Base-by-base conservation (phyloP, 2,888 invertebrate genomes). In the Glyphotaelius pellucidus region DNA sequence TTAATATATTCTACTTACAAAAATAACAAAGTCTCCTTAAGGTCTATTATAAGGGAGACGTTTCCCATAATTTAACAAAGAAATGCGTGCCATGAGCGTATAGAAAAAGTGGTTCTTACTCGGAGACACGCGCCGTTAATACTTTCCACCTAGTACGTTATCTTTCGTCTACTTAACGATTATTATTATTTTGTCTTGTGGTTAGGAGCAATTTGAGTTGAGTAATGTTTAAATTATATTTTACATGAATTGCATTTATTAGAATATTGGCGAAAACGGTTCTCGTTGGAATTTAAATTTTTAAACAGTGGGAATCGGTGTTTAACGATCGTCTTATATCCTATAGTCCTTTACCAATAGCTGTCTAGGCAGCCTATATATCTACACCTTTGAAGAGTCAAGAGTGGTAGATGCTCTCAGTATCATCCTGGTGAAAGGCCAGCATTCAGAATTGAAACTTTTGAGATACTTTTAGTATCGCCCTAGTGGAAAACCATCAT, bases 1-100 rank as follows among this genome's bases (percentile, higher is more conserved):
- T n/a, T 67, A 25, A 67, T 47, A 47, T 47, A 47, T 32, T 38
- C 83, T 25, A 83, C 32, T 83, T 83, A 83, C 83, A 83, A 83
- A 83, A 35, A 35, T 32, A 83, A 83, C 52, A 52, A 67, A 67
- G 25, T 9, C 25, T 35, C 32, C 35, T 83, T 83, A 7, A 25
- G 25, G 83, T 19, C 12, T 83, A 83, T 35, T 83, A 83, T 19
- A 83, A 32, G 25, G 38, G 19, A n/a, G n/a, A 35, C 83, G 25
- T 83, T 32, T 4, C 7, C 7, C 19, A 83, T n/a, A 83, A 19
- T 83, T 35, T 38, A 38, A 9, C 35, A 83, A 38, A 83, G 83
- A 35, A 25, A 67, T 67, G 67, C 67, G 67, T 67, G 67, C 7
- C 9, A 9, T 2, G 1, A 67, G 67, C 67, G 9, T 7, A 67